Conservation (phyloP, 2,797 vertebrate genomes). For the Amblyopsis hoosieri region DNA sequence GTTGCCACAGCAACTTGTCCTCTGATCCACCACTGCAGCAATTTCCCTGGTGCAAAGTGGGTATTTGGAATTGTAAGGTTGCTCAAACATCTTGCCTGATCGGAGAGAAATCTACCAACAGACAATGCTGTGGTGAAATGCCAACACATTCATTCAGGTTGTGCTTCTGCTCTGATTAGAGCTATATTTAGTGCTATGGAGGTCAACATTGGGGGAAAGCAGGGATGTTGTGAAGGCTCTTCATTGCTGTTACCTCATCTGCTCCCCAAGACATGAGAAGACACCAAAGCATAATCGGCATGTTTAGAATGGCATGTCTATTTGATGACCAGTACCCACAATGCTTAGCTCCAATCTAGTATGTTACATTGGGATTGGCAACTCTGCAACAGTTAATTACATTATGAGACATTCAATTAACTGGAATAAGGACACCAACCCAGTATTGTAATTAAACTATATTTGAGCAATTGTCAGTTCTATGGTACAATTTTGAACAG, state of each 20-base stretch:
- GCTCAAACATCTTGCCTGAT: slow-evolving; percentile 10
- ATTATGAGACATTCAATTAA: not conserved
- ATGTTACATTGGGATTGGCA: slow-evolving; percentile 6
- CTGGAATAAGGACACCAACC: slow-evolving; percentile 49
- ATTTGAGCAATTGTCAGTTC: slow-evolving; percentile 86
- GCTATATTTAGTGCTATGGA: slow-evolving; percentile 54
- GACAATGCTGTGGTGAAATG: slow-evolving; percentile 27
- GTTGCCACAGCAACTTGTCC: slow-evolving; percentile 74
- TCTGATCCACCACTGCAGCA: slow-evolving; percentile 59
- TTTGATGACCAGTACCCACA: slow-evolving; percentile 13
- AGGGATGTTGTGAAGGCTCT: slow-evolving; percentile 26
- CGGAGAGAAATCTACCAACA: not conserved
- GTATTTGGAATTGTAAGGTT: slow-evolving; percentile 28
- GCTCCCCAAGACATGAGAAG: slow-evolving; percentile 20
- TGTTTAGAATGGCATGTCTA: not conserved
- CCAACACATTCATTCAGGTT: slow-evolving; percentile 25
- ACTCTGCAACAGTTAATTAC: not conserved
- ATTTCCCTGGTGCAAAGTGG: slow-evolving; percentile 27
- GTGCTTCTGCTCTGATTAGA: slow-evolving; percentile 36
- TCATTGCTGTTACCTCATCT: slow-evolving; percentile 29
- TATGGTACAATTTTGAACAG: slow-evolving; percentile 86
- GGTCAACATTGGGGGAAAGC: slow-evolving; percentile 34
- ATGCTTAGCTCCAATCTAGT: not conserved
- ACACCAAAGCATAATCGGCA: slow-evolving; percentile 22
- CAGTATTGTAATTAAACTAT: slow-evolving; percentile 78